A percentile compares a stretch with the other conserved stretches of the same genome.
These are phyloP conservation scores for Rhinatrema bivittatum DNA, from an alignment of 2,797 vertebrate genomes.

Conservation along the genomic window DNA sequence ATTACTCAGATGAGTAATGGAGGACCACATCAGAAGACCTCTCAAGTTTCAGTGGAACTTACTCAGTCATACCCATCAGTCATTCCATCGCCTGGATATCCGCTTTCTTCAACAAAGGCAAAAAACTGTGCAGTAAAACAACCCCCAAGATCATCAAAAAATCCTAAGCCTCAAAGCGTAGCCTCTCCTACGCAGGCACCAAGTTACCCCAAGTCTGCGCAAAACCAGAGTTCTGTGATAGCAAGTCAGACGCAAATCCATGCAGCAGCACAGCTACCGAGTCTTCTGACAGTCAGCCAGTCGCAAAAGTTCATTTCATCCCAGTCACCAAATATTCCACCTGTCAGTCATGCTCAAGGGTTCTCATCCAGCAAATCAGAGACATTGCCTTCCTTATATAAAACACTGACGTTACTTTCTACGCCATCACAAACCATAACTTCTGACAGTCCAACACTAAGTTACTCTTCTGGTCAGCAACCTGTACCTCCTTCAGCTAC, in stretches of 20 bases:
- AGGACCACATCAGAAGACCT: constrained; percentile 76
- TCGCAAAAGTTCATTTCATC: constrained; percentile 78
- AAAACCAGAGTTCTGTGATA: constrained; percentile 86
- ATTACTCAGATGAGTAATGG: constrained; percentile 77
- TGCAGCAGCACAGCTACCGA: constrained; percentile 79
- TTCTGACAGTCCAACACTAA: constrained; percentile 74
- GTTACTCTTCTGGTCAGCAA: constrained; percentile 74
- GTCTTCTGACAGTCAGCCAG: constrained; percentile 78
- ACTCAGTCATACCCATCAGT: constrained; percentile 73
- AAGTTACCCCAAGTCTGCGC: constrained; percentile 76
- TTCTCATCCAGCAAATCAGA: constrained; percentile 73
- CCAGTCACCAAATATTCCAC: constrained; percentile 63
- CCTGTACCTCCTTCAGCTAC: constrained; percentile 73
- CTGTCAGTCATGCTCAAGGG: constrained; percentile 76
- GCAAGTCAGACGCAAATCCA: constrained; percentile 82
- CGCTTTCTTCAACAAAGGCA: constrained; percentile 66
- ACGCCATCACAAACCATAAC: constrained; percentile 73
- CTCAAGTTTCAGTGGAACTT: constrained; percentile 67
- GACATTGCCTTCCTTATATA: constrained; percentile 84
- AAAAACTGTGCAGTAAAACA: constrained; percentile 79
- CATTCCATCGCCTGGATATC: constrained; percentile 68
- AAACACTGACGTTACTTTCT: constrained; percentile 76
- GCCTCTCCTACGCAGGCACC: constrained; percentile 71
- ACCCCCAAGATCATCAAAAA: constrained; percentile 60
- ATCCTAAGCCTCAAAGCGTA: constrained; percentile 66